These are phyloP conservation scores for Lateolabrax maculatus DNA, from an alignment of 2,797 vertebrate genomes.

Conservation along the genomic window DNA sequence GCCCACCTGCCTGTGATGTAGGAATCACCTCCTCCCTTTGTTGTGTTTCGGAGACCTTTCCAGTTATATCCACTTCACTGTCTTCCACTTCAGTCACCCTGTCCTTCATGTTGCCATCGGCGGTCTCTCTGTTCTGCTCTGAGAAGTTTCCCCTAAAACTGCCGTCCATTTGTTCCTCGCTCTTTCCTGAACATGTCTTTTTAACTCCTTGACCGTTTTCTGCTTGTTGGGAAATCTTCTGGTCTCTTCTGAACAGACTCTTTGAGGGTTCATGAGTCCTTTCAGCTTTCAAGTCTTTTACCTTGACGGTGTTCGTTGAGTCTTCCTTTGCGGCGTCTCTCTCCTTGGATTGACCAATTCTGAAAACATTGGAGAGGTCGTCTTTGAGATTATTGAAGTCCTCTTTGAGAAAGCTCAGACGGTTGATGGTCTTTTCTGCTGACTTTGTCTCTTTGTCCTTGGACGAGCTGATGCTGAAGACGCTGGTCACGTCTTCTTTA, in stretches of 20 bases:
- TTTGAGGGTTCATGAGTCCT: neutral
- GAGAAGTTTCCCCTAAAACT: neutral
- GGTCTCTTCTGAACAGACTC: conserved; percentile 41
- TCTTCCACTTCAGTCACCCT: neutral
- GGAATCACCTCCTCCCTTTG: neutral
- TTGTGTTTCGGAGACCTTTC: neutral
- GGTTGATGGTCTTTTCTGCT: neutral
- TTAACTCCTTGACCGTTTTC: neutral
- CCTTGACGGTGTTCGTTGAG: neutral
- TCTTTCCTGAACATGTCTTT: neutral
- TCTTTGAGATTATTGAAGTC: conserved; percentile 50
- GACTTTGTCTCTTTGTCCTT: conserved; percentile 50
- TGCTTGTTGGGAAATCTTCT: neutral
- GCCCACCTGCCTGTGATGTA: conserved; percentile 34
- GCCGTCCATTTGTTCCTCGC: neutral
- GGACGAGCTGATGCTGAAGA: conserved; percentile 26
- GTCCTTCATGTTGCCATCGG: neutral
- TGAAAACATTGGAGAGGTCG: conserved; percentile 59
- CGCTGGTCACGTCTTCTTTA: conserved; percentile 48
- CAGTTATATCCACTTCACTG: neutral
- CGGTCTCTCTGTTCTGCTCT: neutral
- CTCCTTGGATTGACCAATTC: conserved; percentile 36
- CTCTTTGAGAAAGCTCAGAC: conserved; percentile 46
- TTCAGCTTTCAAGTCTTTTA: conserved; percentile 12
- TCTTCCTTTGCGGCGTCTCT: conserved; percentile 17